A percentile compares a stretch with the other conserved stretches of the same genome.
phyloP scores from a whole-genome alignment of 1,140 invertebrate genomes.

The Dendroctonus valens region DNA sequence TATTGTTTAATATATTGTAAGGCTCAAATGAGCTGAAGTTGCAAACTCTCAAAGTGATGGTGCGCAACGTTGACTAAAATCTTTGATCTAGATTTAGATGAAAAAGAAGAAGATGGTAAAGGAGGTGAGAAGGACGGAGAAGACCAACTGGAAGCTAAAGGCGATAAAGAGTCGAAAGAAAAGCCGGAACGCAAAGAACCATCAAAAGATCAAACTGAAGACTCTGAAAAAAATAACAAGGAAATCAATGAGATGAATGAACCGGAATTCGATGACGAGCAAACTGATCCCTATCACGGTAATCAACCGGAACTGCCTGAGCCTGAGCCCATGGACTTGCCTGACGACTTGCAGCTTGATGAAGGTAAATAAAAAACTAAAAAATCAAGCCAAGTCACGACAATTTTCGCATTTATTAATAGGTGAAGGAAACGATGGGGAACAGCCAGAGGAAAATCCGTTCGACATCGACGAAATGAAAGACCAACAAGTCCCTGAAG shows the following conservation, averaged over 20 bases:
- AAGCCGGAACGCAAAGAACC: constrained; percentile 53
- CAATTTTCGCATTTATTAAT: neutral
- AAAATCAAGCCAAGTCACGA: neutral
- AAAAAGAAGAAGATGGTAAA: constrained; percentile 71
- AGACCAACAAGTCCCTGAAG: constrained; percentile 39
- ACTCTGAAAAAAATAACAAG: constrained; percentile 58
- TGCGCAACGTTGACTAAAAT: too few relatives aligned
- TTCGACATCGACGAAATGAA: constrained; percentile 82
- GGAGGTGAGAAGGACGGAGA: constrained; percentile 50
- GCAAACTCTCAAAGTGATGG: too few relatives aligned
- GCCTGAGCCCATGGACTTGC: constrained; percentile 81
- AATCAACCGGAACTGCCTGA: constrained; percentile 72
- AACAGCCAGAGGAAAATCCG: constrained; percentile 71
- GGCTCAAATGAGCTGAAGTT: too few relatives aligned
- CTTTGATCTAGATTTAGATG: constrained; percentile 38
- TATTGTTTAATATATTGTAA: too few relatives aligned
- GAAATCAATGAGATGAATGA: constrained; percentile 78
- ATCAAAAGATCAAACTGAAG: constrained; percentile 50
- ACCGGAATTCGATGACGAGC: constrained; percentile 75
- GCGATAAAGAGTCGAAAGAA: constrained; percentile 55
- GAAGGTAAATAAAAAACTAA: constrained; percentile 50
- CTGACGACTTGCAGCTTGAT: constrained; percentile 82
- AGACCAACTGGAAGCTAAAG: constrained; percentile 59
- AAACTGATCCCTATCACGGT: constrained; percentile 83
- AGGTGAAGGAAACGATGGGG: constrained; percentile 58